Evolutionary conservation across 2,113 vertebrate genomes (phyloP).

Genomic region (Atlantisia rogersi): DNA sequence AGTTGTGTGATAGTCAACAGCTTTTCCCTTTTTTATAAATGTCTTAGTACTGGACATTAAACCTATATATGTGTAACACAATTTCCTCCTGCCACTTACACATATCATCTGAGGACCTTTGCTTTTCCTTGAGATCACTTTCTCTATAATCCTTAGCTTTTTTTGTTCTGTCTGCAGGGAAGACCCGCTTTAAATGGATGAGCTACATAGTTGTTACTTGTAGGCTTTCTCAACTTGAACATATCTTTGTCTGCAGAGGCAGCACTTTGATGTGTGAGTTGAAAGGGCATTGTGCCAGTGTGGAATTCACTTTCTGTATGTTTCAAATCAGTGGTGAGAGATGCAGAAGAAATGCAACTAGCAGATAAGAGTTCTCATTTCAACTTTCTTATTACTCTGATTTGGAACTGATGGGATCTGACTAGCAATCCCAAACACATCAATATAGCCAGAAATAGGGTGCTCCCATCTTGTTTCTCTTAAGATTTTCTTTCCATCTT

Average conservation of each 20-base stretch:
- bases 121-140: not conserved
- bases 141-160: not conserved
- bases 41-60: not conserved
- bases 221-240: not conserved
- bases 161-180: not conserved
- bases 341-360: not conserved
- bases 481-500: not conserved
- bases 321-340: not conserved
- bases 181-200: not conserved
- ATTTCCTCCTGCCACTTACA: not conserved
- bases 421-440: not conserved
- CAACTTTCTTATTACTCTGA: not conserved
- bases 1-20: not conserved
- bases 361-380: conserved; percentile 32
- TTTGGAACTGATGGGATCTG: not conserved
- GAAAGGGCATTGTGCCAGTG: not conserved
- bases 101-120: not conserved
- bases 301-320: not conserved
- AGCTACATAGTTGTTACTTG: not conserved
- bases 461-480: not conserved
- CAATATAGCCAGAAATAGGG: not conserved
- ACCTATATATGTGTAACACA: not conserved
- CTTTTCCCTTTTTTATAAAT: not conserved
- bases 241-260: not conserved
- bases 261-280: not conserved